Percentiles rank a stretch among this genome's conserved stretches.
These are phyloP conservation scores for Gymnogyps californianus DNA, from an alignment of 2,113 vertebrate species.

Conservation along the genomic window DNA sequence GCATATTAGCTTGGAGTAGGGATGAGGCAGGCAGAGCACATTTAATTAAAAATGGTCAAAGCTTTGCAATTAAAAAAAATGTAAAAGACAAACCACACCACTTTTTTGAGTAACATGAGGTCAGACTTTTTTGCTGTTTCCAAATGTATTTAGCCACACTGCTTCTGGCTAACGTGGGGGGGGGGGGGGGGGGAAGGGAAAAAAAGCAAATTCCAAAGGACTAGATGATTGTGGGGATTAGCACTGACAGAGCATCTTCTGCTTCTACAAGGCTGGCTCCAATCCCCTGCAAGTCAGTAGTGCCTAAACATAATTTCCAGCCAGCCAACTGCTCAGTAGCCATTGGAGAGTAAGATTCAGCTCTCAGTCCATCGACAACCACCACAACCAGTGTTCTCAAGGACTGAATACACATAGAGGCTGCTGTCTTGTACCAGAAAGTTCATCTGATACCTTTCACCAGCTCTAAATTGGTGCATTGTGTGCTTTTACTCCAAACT, in stretches of 20 bases:
- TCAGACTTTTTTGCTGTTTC: background rate
- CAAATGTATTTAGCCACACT: background rate
- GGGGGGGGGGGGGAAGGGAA: too few relatives aligned
- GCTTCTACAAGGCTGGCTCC: background rate
- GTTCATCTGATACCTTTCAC: slow-evolving; percentile 9
- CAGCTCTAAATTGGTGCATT: background rate
- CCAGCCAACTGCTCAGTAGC: background rate
- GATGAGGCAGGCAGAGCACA: background rate
- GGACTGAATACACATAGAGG: background rate
- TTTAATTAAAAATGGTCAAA: background rate
- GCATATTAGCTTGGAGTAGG: background rate
- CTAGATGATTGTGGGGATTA: background rate
- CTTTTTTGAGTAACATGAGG: background rate
- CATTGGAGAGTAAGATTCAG: background rate
- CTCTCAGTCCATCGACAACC: background rate
- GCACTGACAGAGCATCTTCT: background rate
- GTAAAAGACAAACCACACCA: background rate
- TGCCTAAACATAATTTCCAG: slow-evolving; percentile 31
- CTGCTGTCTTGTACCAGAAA: background rate
- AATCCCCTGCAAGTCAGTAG: slow-evolving; percentile 19
- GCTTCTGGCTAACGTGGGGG: background rate
- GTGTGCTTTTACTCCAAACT: background rate
- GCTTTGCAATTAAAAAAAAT: background rate
- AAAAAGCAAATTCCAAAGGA: background rate
- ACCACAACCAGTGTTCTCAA: background rate